Conservation (phyloP, 2,888 invertebrate species). For the Eupithecia dodoneata region DNA sequence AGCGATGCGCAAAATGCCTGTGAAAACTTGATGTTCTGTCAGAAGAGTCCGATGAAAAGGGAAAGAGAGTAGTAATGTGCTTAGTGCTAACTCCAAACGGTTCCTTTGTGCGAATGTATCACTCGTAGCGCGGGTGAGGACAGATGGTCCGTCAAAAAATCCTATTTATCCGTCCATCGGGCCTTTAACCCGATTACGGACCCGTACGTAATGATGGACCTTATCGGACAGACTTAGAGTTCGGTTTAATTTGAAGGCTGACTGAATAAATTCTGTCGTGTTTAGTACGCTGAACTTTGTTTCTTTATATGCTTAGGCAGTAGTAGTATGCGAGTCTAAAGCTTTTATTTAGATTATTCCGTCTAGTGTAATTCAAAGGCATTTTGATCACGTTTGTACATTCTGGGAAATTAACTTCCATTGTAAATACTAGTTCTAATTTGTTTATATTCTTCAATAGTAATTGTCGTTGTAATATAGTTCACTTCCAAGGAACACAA, state of each 20-base stretch:
- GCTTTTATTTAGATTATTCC: slow-evolving; percentile 1
- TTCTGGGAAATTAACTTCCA: neutral
- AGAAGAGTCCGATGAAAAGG: neutral
- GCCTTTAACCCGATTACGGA: slow-evolving; percentile 31
- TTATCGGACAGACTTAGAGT: neutral
- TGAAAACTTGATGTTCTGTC: slow-evolving; percentile 1
- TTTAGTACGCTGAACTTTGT: slow-evolving; percentile 8
- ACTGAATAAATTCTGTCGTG: slow-evolving; percentile 4
- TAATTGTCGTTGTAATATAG: too few relatives aligned
- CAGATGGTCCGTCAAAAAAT: slow-evolving; percentile 37
- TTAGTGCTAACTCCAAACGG: slow-evolving; percentile 2
- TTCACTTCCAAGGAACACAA: neutral
- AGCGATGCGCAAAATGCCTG: slow-evolving; percentile 1
- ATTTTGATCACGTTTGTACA: neutral
- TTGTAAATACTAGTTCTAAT: too few relatives aligned
- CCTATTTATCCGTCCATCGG: slow-evolving; percentile 37
- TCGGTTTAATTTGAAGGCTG: neutral
- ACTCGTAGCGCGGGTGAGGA: slow-evolving; percentile 5
- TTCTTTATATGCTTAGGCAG: slow-evolving; percentile 3
- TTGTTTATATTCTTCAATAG: too few relatives aligned
- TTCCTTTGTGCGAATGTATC: slow-evolving; percentile 11
- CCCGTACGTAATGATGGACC: neutral
- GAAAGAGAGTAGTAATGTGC: slow-evolving; percentile 8
- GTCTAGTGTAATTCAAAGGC: neutral
- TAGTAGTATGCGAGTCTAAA: neutral